phyloP scores from a whole-genome alignment of 2,113 vertebrate species.

The Ptilorrhoa leucosticta region DNA sequence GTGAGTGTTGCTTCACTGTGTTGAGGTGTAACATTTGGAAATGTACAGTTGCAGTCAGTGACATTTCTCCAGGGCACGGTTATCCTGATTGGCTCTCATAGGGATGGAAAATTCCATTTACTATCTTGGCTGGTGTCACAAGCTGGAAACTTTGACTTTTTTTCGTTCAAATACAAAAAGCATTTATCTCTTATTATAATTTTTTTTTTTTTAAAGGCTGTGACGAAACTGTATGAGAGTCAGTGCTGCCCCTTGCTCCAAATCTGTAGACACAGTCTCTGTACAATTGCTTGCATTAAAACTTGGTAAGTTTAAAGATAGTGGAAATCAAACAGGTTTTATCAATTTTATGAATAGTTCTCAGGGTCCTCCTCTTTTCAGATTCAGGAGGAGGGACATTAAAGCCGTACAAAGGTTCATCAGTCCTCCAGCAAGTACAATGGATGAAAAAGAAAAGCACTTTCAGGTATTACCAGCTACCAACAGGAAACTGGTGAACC shows the following conservation, averaged over 20 bases:
- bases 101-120: constrained; percentile 39
- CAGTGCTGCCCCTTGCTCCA: not conserved
- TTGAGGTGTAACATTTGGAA: not conserved
- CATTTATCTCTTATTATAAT: not conserved
- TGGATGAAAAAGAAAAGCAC: not conserved
- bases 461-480: not conserved
- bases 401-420: not conserved
- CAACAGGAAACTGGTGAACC: not conserved
- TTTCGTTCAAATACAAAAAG: not conserved
- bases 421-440: not conserved
- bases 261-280: not conserved
- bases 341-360: not conserved
- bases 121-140: constrained; percentile 7
- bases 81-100: not conserved
- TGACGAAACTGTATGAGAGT: not conserved
- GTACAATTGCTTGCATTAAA: not conserved
- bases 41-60: not conserved
- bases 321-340: not conserved
- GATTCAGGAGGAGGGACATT: not conserved
- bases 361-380: not conserved
- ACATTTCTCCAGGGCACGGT: not conserved
- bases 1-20: not conserved
- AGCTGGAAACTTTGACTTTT: constrained; percentile 20
- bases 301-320: not conserved
- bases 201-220: not conserved